These are phyloP conservation scores for Drosophila gunungcola DNA, from an alignment of 1,140 invertebrate genomes.

Conservation along the genomic window DNA sequence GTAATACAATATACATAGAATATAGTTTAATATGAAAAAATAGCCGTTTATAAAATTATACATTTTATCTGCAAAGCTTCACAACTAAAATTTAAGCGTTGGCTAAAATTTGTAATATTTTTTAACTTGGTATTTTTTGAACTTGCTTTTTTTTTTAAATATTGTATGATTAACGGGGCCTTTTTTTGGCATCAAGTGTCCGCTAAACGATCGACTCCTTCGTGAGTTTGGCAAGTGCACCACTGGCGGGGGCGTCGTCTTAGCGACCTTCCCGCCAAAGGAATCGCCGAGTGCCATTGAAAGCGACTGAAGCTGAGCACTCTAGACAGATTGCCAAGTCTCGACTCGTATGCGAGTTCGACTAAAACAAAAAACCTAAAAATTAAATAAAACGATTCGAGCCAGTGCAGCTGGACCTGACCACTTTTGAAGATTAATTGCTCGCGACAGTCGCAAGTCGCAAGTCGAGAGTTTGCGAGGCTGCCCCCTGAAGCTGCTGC, in stretches of 20 bases:
- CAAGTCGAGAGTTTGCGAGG: slow-evolving; percentile 37
- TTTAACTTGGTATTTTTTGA: too few relatives aligned
- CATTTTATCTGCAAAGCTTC: too few relatives aligned
- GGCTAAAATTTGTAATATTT: too few relatives aligned
- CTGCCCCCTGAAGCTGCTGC: slow-evolving; percentile 48
- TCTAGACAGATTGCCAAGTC: slow-evolving; percentile 81
- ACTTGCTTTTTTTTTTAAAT: too few relatives aligned
- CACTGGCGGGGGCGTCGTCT: slow-evolving; percentile 33
- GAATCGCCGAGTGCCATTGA: slow-evolving; percentile 74
- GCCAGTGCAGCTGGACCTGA: slow-evolving; percentile 58
- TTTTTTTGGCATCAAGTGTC: neutral
- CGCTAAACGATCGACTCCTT: neutral
- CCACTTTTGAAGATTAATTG: slow-evolving; percentile 81
- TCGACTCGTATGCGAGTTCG: slow-evolving; percentile 47
- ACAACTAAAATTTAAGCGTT: too few relatives aligned
- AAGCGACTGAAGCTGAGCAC: slow-evolving; percentile 73
- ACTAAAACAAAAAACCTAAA: slow-evolving; percentile 34
- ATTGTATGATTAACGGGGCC: too few relatives aligned
- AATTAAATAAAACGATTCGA: slow-evolving; percentile 40
- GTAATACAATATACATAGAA: too few relatives aligned
- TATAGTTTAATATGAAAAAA: too few relatives aligned
- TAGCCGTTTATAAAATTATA: too few relatives aligned
- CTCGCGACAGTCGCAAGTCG: slow-evolving; percentile 75
- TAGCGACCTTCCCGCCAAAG: slow-evolving; percentile 69
- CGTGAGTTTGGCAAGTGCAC: slow-evolving; percentile 1